These are phyloP conservation scores for Gnathonemus longibarbis DNA, from an alignment of 2,113 vertebrate genomes.

Conservation along the genomic window DNA sequence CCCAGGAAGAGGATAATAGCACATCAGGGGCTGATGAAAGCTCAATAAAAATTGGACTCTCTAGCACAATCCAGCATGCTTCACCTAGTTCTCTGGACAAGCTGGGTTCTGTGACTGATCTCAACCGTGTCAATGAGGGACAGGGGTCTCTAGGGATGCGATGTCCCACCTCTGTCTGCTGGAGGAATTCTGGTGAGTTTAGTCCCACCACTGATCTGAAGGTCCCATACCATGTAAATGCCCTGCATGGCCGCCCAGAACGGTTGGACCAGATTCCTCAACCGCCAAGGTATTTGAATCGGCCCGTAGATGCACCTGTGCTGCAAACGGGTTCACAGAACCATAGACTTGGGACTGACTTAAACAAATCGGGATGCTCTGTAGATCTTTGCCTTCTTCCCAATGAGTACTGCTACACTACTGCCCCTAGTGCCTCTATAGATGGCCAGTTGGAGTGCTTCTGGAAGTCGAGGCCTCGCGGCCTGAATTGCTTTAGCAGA, in stretches of 20 bases:
- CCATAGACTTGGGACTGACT: neutral
- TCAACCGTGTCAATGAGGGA: neutral
- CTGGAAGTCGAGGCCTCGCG: constrained; percentile 31
- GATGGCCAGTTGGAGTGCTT: constrained; percentile 61
- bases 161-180: neutral
- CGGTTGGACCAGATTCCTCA: neutral
- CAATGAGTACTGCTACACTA: constrained; percentile 1
- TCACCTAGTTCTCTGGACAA: neutral
- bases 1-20: neutral
- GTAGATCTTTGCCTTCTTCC: neutral
- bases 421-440: constrained; percentile 53
- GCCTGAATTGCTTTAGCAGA: neutral
- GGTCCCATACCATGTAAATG: neutral
- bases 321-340: neutral
- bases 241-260: neutral
- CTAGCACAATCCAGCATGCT: neutral
- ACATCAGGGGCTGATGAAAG: neutral
- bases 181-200: neutral
- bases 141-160: neutral
- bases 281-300: neutral
- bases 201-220: neutral
- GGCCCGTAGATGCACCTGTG: neutral
- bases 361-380: neutral
- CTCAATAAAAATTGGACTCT: neutral
- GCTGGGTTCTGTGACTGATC: neutral